Evolutionary conservation across 2,888 invertebrate genomes (phyloP).

Genomic region (Cyclophora albipunctata): DNA sequence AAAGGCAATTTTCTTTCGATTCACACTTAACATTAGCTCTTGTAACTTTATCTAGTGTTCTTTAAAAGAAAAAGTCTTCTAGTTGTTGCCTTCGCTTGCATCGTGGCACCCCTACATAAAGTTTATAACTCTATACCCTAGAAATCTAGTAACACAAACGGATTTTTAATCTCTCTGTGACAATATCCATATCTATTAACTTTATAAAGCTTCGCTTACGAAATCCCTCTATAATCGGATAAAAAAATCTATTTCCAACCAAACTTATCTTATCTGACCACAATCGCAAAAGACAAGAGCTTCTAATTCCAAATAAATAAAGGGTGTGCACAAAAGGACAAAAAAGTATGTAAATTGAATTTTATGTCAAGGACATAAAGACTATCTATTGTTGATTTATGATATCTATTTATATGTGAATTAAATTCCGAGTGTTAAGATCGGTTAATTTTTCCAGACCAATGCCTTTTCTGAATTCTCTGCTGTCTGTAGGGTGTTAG

Average conservation of each 20-base stretch:
- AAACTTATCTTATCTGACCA: constrained; percentile 44
- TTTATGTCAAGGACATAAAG: constrained; percentile 22
- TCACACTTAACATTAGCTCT: too few species aligned
- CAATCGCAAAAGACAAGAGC: constrained; percentile 61
- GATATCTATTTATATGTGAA: constrained; percentile 20
- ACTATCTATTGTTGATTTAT: constrained; percentile 5
- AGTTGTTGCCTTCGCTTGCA: too few species aligned
- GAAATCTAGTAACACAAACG: too few species aligned
- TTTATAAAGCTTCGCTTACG: not conserved
- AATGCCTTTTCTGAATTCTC: constrained; percentile 57
- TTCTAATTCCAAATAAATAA: constrained; percentile 49
- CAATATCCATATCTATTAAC: too few species aligned
- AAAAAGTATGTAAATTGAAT: constrained; percentile 17
- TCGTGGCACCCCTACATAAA: too few species aligned
- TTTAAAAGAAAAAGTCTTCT: too few species aligned
- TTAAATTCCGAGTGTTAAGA: constrained; percentile 46
- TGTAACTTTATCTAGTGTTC: too few species aligned
- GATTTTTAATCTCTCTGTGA: too few species aligned
- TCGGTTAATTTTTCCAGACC: constrained; percentile 67
- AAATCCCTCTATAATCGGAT: constrained; percentile 4
- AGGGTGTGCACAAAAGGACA: constrained; percentile 53
- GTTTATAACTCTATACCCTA: too few species aligned
- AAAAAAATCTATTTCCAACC: too few species aligned
- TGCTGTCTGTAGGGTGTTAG: not conserved
- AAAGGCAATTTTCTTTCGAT: too few species aligned